A percentile compares a stretch with the other conserved stretches of the same genome.
Evolutionary conservation across 2,113 vertebrate genomes (phyloP).

Genomic region (Poecilia latipinna): DNA sequence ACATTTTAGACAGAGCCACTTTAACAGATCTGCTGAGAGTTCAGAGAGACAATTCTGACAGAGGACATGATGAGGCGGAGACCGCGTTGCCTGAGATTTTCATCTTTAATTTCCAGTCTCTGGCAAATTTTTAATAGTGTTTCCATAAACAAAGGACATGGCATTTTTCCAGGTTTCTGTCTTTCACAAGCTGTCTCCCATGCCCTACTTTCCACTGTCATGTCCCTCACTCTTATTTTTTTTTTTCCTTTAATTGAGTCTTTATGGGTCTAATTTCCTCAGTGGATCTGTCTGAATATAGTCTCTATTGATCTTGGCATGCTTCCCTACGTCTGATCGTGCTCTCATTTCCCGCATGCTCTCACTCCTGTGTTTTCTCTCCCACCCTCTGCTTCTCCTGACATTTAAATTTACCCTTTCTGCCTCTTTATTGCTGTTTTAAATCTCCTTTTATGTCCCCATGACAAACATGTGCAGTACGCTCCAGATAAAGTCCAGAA

Average conservation of each 20-base stretch:
- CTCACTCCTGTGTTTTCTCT: conserved; percentile 17
- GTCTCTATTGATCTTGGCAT: conserved; percentile 47
- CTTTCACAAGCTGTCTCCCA: too few relatives aligned
- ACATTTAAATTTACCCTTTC: conserved; percentile 38
- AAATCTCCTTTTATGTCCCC: conserved; percentile 1
- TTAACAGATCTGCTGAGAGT: conserved; percentile 3
- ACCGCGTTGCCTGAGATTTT: neutral
- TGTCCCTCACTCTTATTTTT: conserved; percentile 34
- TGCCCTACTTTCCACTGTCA: conserved; percentile 23
- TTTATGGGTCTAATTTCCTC: conserved; percentile 57
- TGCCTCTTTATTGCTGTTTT: conserved; percentile 19
- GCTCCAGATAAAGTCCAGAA: conserved; percentile 94
- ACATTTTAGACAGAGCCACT: conserved; percentile 3
- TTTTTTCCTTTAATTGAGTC: conserved; percentile 47
- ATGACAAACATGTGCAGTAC: conserved; percentile 79
- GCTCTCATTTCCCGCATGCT: conserved; percentile 59
- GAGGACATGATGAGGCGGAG: conserved; percentile 20
- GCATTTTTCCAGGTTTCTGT: conserved; percentile 8
- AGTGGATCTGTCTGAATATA: conserved; percentile 25
- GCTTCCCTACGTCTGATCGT: conserved; percentile 43
- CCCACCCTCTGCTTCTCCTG: conserved; percentile 18
- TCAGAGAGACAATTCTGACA: conserved; percentile 4
- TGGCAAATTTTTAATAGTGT: conserved; percentile 8
- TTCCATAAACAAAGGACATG: neutral
- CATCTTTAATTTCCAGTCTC: conserved; percentile 20